A percentile compares a stretch with the other conserved stretches of the same genome.
Conservation (phyloP, 1,140 invertebrate genomes). For the Eumeta japonica region DNA sequence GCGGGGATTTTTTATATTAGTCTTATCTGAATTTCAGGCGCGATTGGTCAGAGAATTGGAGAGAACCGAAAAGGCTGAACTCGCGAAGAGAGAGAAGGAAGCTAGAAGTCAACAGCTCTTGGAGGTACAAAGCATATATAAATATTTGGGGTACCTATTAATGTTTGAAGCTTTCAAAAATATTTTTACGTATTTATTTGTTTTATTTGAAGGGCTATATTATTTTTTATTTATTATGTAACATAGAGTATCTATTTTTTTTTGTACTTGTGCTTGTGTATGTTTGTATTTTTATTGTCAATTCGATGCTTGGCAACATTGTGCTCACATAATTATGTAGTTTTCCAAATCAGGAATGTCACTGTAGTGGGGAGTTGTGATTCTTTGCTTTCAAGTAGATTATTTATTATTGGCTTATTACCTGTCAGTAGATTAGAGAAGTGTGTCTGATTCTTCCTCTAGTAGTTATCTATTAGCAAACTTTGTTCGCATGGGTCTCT, state of each 20-base stretch:
- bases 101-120: constrained; percentile 65
- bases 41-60: constrained; percentile 74
- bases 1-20: too few relatives aligned
- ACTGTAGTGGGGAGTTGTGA: too few relatives aligned
- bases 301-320: constrained; percentile 58
- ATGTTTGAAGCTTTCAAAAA: not conserved
- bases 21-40: constrained; percentile 58
- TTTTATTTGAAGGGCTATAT: constrained; percentile 1
- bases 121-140: constrained; percentile 58
- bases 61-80: constrained; percentile 66
- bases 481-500: too few relatives aligned
- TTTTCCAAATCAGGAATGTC: too few relatives aligned
- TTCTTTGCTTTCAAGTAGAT: too few relatives aligned
- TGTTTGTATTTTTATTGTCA: constrained; percentile 53
- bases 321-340: constrained; percentile 46
- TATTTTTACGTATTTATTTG: not conserved
- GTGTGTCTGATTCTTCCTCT: too few relatives aligned
- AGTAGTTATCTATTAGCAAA: too few relatives aligned
- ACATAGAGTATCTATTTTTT: constrained; percentile 30
- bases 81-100: constrained; percentile 61
- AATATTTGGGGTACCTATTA: not conserved
- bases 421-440: too few relatives aligned
- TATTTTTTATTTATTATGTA: constrained; percentile 17
- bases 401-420: too few relatives aligned
- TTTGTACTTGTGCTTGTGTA: constrained; percentile 44